These are phyloP conservation scores for Tribolium freemani DNA, from an alignment of 2,888 invertebrate genomes.

Conservation along the genomic window DNA sequence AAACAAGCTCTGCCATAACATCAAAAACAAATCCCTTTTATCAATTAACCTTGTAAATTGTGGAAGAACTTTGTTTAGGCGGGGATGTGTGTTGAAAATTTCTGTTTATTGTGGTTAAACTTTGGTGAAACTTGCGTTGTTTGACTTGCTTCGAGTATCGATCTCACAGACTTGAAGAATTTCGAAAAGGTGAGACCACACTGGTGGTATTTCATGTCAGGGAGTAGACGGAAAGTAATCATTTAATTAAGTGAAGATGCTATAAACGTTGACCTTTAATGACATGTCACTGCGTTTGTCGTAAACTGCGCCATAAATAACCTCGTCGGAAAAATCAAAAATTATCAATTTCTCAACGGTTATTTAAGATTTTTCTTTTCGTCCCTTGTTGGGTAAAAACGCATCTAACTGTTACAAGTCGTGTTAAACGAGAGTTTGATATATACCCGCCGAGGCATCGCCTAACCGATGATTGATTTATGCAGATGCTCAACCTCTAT, in stretches of 20 bases:
- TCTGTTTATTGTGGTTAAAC: constrained; percentile 20
- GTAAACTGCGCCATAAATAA: no score
- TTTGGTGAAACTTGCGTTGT: constrained; percentile 5
- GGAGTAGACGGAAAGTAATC: not conserved
- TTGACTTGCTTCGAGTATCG: not conserved
- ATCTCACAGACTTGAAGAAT: not conserved
- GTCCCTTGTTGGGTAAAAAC: not conserved
- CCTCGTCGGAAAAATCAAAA: no score
- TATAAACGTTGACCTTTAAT: not conserved
- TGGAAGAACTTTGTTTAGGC: constrained; percentile 14
- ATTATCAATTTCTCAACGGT: no score
- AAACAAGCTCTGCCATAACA: not conserved
- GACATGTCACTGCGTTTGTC: not conserved
- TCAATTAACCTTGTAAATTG: constrained; percentile 24
- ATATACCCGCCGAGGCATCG: constrained; percentile 4
- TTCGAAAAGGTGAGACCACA: not conserved
- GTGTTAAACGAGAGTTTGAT: constrained; percentile 25
- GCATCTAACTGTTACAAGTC: not conserved
- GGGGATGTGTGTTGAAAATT: constrained; percentile 5
- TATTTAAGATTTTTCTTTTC: not conserved
- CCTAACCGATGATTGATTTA: constrained; percentile 29
- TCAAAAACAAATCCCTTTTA: constrained; percentile 26
- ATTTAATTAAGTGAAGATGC: not conserved
- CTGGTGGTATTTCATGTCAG: not conserved
- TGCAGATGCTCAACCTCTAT: constrained; percentile 10